Conservation (phyloP, 2,113 vertebrate species). For the Lophius piscatorius region DNA sequence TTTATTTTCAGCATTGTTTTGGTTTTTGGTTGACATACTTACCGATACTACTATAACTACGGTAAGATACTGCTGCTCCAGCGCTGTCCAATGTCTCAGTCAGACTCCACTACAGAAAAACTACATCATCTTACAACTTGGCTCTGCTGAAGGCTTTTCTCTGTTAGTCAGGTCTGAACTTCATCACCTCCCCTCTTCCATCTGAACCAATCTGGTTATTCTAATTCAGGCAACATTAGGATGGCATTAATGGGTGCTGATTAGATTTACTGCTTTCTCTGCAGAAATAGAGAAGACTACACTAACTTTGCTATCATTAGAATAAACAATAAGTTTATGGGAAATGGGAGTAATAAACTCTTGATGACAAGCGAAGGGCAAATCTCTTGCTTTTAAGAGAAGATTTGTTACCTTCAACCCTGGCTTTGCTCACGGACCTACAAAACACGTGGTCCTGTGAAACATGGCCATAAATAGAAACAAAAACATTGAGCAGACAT, state of each 20-base stretch:
- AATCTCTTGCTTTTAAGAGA: constrained; percentile 27
- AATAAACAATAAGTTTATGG: constrained; percentile 5
- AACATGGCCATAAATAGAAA: constrained; percentile 10
- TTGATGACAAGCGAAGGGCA: constrained; percentile 10
- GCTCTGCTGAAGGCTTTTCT: not conserved
- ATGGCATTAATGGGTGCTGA: constrained; percentile 26
- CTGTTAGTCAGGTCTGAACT: not conserved
- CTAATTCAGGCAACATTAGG: constrained; percentile 12
- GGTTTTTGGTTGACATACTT: not conserved
- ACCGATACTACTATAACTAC: not conserved
- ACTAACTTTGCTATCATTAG: constrained; percentile 12
- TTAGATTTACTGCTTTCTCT: constrained; percentile 15
- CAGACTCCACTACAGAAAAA: not conserved
- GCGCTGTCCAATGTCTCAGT: not conserved
- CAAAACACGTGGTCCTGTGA: not conserved
- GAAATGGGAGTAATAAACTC: not conserved
- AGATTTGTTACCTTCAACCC: not conserved
- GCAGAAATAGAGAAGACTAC: constrained; percentile 20
- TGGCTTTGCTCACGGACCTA: constrained; percentile 14
- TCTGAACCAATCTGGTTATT: not conserved
- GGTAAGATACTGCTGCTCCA: too few species aligned
- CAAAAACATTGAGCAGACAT: constrained; percentile 1
- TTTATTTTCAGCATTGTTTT: too few species aligned
- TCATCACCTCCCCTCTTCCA: not conserved
- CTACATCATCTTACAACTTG: not conserved